Conservation (phyloP, 1,140 invertebrate genomes). For the Wiebesia pumilae region DNA sequence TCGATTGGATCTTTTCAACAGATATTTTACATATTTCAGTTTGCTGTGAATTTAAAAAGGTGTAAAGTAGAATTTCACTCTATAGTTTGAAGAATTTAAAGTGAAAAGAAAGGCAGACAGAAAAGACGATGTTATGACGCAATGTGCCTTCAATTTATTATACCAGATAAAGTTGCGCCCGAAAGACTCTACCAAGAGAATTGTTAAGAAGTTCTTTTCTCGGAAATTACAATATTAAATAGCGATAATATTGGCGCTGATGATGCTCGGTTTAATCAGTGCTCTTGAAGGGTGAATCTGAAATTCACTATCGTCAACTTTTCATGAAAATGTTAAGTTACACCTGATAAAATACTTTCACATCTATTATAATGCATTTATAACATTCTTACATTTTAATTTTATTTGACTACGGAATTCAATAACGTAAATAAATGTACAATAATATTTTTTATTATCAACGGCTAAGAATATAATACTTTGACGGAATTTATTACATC, state of each 20-base stretch:
- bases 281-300: background rate
- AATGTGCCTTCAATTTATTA: slow-evolving; percentile 47
- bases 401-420: background rate
- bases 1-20: no score
- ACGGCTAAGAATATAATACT: no score
- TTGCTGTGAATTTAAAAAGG: no score
- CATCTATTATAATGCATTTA: background rate
- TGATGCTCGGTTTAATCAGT: background rate
- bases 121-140: slow-evolving; percentile 13
- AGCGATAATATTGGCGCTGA: slow-evolving; percentile 54
- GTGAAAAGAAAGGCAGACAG: background rate
- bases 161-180: slow-evolving; percentile 55
- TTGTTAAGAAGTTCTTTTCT: slow-evolving; percentile 50
- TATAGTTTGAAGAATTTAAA: background rate
- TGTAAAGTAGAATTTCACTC: background rate
- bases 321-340: no score
- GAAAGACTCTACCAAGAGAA: background rate
- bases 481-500: no score
- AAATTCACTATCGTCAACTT: slow-evolving; percentile 11
- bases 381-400: background rate
- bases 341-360: background rate
- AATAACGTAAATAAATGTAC: background rate
- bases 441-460: no score
- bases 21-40: no score
- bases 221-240: slow-evolving; percentile 56